phyloP scores from a whole-genome alignment of 2,888 invertebrate species.

The Drosophila gaucha region DNA sequence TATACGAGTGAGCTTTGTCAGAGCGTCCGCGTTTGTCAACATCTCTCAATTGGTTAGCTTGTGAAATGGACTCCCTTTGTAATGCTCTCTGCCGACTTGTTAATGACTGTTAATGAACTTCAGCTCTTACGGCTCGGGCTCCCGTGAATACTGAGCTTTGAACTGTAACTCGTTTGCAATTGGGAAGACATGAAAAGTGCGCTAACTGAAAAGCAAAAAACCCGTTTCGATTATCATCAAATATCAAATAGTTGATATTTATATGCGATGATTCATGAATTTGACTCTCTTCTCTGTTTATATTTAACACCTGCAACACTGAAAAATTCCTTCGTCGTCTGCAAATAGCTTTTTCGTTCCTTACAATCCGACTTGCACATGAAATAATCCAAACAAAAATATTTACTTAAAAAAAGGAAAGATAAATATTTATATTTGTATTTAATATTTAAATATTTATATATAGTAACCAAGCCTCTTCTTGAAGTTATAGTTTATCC shows the following conservation, averaged over 20 bases:
- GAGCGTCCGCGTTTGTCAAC: slow-evolving; percentile 6
- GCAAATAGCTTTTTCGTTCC: too few relatives aligned
- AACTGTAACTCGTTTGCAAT: slow-evolving; percentile 53
- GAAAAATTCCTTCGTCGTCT: slow-evolving; percentile 5
- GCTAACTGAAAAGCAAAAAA: slow-evolving; percentile 14
- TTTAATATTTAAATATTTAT: too few relatives aligned
- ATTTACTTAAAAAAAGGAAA: too few relatives aligned
- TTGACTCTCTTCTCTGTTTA: background rate
- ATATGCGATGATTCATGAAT: slow-evolving; percentile 8
- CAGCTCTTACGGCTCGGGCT: slow-evolving; percentile 19
- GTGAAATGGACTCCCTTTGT: slow-evolving; percentile 26
- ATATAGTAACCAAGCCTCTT: too few relatives aligned
- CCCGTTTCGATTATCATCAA: slow-evolving; percentile 23
- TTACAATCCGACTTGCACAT: too few relatives aligned
- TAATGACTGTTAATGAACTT: slow-evolving; percentile 46
- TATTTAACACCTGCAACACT: slow-evolving; percentile 40
- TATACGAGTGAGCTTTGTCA: background rate
- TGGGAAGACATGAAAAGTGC: slow-evolving; percentile 16
- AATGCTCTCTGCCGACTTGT: slow-evolving; percentile 24
- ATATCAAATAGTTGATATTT: slow-evolving; percentile 11
- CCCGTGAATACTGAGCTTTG: slow-evolving; percentile 50
- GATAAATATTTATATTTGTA: too few relatives aligned
- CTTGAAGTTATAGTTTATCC: background rate
- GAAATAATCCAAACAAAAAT: too few relatives aligned
- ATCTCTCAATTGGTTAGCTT: slow-evolving; percentile 28